Evolutionary conservation across 64 coral and sea anemone species (phyloP), one percentile per base, ranked within the genome.

Genomic region (Montipora cactus): DNA sequence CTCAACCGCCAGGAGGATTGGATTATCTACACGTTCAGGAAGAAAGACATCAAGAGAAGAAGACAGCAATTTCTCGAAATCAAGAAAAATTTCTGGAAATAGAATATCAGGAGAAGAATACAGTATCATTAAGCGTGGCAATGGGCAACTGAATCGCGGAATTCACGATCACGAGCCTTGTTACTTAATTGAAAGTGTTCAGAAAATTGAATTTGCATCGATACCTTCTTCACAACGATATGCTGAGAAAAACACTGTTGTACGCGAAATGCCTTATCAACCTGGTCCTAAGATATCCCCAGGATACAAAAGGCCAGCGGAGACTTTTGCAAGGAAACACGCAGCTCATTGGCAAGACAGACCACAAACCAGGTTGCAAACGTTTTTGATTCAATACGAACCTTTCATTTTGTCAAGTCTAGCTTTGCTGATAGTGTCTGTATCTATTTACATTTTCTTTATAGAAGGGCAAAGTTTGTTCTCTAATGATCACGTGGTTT

Each of bases 401-500:
- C 78, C 79, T 0, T 55, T 84, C 11, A 92, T 92, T 64, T 52
- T 92, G 1, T 71, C 67, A 59, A 59, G 68, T 83, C 61, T 92
- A 75, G 80, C 80, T 47, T 76, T 92, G 7, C 61, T 92, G 47
- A 74, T 84, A 12, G 55, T 92, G 7, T 62, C 90, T 59, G 79
- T 92, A 13, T 84, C 90, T n/a, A 20, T 92, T 8, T 92, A 92
- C 18, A 92, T 92, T 58, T 80, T 92, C 0, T 83, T 92, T 53
- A 49, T 92, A 72, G 90, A 92, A 81, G 58, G 90, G 19, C 78
- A 92, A 47, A 92, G 90, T 75, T 92, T 92, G 58, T 83, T 92
- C 59, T 80, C 49, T 14, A 92, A 92, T 58, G 37, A 37, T 37
- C 62, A 81, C 15, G 70, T 72, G 79, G 44, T 19, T 58, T 48